These are phyloP conservation scores for Drosophila suboccidentalis DNA, from an alignment of 2,888 invertebrate genomes.

Conservation along the genomic window DNA sequence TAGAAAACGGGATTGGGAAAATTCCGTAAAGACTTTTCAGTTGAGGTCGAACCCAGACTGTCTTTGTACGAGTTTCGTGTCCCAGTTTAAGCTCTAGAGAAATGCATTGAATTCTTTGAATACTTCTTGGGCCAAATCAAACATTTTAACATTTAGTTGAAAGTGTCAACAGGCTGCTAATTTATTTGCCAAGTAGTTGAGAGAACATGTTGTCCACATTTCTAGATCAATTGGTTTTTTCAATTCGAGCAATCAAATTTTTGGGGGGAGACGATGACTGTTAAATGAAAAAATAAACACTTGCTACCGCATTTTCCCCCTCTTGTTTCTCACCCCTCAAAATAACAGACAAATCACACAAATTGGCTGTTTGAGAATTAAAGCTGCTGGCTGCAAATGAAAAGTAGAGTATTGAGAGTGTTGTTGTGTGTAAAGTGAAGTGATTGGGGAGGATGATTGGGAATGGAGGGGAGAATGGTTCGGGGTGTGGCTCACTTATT, in stretches of 20 bases:
- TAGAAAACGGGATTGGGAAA: background rate
- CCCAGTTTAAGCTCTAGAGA: background rate
- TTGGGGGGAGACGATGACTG: background rate
- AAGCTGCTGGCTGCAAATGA: background rate
- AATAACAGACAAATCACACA: constrained; percentile 2
- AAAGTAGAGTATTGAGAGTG: background rate
- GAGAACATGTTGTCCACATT: constrained; percentile 2
- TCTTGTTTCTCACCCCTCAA: background rate
- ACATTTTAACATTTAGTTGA: constrained; percentile 10
- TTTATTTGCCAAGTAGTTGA: constrained; percentile 42
- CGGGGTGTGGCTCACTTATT: background rate
- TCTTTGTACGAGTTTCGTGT: background rate
- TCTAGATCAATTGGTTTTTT: constrained; percentile 26
- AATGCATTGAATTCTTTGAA: background rate
- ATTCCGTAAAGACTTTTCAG: background rate
- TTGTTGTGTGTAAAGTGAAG: background rate
- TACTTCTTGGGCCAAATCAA: constrained; percentile 7
- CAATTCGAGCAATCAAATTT: constrained; percentile 36
- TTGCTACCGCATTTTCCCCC: constrained; percentile 8
- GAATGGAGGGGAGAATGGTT: background rate
- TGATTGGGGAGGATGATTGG: background rate
- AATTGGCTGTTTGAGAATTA: constrained; percentile 3
- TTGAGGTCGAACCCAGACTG: background rate
- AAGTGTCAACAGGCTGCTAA: constrained; percentile 22
- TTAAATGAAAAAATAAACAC: constrained; percentile 38